Base-by-base conservation (phyloP, 2,888 invertebrate species). In the Ochropleura leucogaster region DNA sequence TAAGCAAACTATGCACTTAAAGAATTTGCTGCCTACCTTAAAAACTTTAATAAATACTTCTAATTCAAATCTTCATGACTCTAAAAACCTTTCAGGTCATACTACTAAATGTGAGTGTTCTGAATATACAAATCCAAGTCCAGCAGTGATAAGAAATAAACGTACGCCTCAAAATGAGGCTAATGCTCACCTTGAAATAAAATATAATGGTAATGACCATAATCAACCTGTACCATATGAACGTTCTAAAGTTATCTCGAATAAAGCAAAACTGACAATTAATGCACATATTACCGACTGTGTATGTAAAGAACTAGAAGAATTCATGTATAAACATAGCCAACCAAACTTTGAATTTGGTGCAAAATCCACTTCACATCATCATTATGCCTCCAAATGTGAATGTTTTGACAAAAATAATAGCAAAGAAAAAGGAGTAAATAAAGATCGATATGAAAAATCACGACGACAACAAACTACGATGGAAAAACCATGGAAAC, bases 1-100 rank as follows among this genome's bases (percentile, higher is more conserved):
- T 20, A 67, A 57, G 30, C 67, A 64, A 64, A 64, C n/a, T 18
- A 42, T 42, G 9, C 47, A n/a, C 6, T 47, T 46, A 64, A 73
- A 78, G 6, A 51, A 14, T 46, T 47, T 64, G 16, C 60, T 44
- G 14, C 18, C 51, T 16, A 40, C 20, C 18, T 4, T 62, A 30
- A 77, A 77, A 66, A 57, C 20, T 57, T 49, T 51, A 3, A 53
- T 14, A 40, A 72, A 64, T 73, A n/a, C 14, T 8, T 57, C 72
- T n/a, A 30, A 49, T 51, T 49, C 42, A 30, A 62, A 40, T 74
- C 16, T 62, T 55, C 16, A 49, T 40, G 20, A 60, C 7, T 9
- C 53, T 42, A 64, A 68, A 53, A 12, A 30, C 20, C 47, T 42
- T 16, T 44, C 62, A 63, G 55, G 7, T 40, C 12, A 49, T 55